Conservation (phyloP, 1,140 invertebrate species). For the Hestina assimilis region DNA sequence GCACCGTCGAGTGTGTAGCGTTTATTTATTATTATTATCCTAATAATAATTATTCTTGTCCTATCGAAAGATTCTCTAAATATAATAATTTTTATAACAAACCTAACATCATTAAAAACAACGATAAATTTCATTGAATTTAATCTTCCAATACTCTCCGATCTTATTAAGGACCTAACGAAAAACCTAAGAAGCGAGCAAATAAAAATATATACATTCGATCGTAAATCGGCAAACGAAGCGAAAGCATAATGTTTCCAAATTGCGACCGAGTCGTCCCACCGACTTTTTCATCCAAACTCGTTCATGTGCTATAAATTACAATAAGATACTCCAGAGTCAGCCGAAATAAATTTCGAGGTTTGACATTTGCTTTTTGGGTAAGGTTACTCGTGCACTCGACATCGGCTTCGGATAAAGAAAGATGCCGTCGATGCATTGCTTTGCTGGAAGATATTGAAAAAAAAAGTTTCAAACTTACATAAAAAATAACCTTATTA, state of each 20-base stretch:
- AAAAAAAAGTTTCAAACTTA: no score
- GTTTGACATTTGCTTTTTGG: slow-evolving; percentile 45
- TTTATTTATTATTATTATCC: no score
- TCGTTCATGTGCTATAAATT: slow-evolving; percentile 54
- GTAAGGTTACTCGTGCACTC: no score
- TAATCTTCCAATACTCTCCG: slow-evolving; percentile 12
- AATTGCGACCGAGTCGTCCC: slow-evolving; percentile 43
- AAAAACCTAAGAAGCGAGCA: slow-evolving; percentile 36
- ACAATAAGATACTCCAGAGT: slow-evolving; percentile 44
- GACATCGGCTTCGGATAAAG: no score
- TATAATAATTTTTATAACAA: not conserved
- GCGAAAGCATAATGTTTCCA: slow-evolving; percentile 49
- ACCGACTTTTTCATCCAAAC: slow-evolving; percentile 41
- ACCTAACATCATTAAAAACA: slow-evolving; percentile 1
- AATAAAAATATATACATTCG: slow-evolving; percentile 30
- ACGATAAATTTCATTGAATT: slow-evolving; percentile 20
- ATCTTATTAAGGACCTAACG: slow-evolving; percentile 28
- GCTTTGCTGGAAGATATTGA: no score
- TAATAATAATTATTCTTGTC: no score
- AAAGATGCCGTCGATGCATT: no score
- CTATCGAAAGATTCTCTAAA: not conserved
- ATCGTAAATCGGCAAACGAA: slow-evolving; percentile 40
- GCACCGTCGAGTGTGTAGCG: no score
- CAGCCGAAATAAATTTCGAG: slow-evolving; percentile 47
- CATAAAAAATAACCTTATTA: no score